Percentiles rank a stretch among this genome's conserved stretches.
Evolutionary conservation across 2,888 invertebrate genomes (phyloP).

Genomic region (Busseola fusca): DNA sequence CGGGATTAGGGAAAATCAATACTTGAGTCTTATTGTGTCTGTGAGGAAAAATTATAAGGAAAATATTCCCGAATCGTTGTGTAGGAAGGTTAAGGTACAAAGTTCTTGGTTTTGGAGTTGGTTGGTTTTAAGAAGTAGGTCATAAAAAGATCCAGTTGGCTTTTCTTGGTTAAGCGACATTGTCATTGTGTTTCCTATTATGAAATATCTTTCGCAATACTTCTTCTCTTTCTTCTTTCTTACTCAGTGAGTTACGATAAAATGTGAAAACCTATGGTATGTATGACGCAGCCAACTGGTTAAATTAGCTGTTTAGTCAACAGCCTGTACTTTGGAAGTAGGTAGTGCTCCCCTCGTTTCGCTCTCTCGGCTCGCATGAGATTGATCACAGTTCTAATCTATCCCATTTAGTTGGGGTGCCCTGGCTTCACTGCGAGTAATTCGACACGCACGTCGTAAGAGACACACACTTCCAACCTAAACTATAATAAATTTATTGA

Average conservation of each 20-base stretch:
- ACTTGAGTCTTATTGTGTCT: background rate
- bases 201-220: background rate
- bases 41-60: constrained; percentile 10
- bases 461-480: no score
- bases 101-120: background rate
- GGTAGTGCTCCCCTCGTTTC: no score
- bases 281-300: no score
- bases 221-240: background rate
- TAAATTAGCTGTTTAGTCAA: no score
- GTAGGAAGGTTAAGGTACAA: constrained; percentile 23
- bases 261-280: no score
- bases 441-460: no score
- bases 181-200: background rate
- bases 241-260: background rate
- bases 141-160: background rate
- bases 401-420: no score
- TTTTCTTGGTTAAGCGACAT: background rate
- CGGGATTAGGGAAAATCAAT: constrained; percentile 18
- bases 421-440: no score
- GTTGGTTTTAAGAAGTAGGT: background rate
- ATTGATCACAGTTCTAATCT: no score
- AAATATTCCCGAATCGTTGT: constrained; percentile 25
- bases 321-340: no score
- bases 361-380: no score
- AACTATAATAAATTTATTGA: no score